Base-by-base conservation (phyloP, 1,140 invertebrate genomes). In the Hycleus cichorii region DNA sequence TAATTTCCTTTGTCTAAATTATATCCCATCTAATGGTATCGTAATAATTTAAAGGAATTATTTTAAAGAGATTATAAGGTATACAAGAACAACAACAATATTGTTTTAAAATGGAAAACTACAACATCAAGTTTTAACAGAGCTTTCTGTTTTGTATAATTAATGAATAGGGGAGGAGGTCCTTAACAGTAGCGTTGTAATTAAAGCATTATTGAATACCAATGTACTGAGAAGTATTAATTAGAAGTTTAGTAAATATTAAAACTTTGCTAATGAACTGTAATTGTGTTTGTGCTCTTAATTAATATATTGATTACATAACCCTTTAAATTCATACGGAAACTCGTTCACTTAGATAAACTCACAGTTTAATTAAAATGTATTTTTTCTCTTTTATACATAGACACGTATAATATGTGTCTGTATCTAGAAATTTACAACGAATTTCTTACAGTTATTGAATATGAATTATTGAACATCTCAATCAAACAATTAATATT, bases 221-320 rank as follows among this genome's bases (percentile, higher is more conserved):
- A 57, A 66, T 64, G 58, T 61, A 57, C 63, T 63, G 57, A 64
- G 59, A 67, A 63, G 63, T 65, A 70, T 68, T 69, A 70, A 70
- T 70, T 70, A 70, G 68, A 69, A 70, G 68, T 70, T 70, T 70
- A 64, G 68, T 69, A 70, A 70, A 70, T 70, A 70, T 70, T 70
- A 70, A 68, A 70, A 70, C 66, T 70, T 70, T 63, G 62, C 64
- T 69, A 69, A 69, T 67, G 67, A 70, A 69, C 66, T 67, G 65
- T 70, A 70, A 70, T 69, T 70, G 68, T 69, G 68, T 70, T 70
- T 70, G 68, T 69, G 68, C 66, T 67, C 66, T 67, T 70, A 67
- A 70, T 67, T 67, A 70, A 70, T 70, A 64, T 70, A 70, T 70
- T 70, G 68, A 70, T 70, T 70, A 65, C 68, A 63, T 59, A 68